Evolutionary conservation across 2,888 invertebrate genomes (phyloP), one percentile per base, ranked within the genome.

Genomic region (Rotaria socialis): DNA sequence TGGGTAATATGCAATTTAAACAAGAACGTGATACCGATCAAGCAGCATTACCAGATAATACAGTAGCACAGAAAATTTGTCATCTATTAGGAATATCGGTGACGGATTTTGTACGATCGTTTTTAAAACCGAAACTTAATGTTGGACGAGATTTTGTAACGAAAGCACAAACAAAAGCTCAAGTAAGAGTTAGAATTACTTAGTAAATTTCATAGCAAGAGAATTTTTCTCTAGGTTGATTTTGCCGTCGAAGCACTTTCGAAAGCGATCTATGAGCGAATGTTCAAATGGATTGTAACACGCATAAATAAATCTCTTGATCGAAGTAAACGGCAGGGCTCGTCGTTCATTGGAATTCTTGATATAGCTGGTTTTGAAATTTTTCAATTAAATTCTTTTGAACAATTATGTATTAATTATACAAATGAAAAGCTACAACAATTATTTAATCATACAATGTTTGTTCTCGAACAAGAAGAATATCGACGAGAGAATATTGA

Each of bases 321-420:
- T 91, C 93, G 99, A 88, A 98, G 98, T 75, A 97, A 98, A 92
- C 93, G 99, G 86, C 98, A 99, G 91, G 98, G 99, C 84, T 97
- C 98, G 50, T 97, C 97, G 85, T 99, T 99, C 91, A 99, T 99
- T 89, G 99, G 99, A 74, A 99, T 99, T 89, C 94, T 99, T 88
- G 99, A 99, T 93, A 99, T 99, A 94, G 99, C 99, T 88, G 99
- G 99, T 90, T 99, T 97, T 90, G 98, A 98, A 93, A 98, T 98
- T 89, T 98, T 98, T 85, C 91, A 93, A 91, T 93, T 98, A 88
- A 99, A 99, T 92, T 97, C 96, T 0, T 99, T 99, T 91, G 99
- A 99, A 92, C 99, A 99, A 92, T 93, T 99, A 89, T 99, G 98
- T 92, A 99, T 99, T 90, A 99, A 99, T 92, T 99, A 99, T 93